Conservation (phyloP, 2,113 vertebrate species). For the Rhinichthys klamathensis region DNA sequence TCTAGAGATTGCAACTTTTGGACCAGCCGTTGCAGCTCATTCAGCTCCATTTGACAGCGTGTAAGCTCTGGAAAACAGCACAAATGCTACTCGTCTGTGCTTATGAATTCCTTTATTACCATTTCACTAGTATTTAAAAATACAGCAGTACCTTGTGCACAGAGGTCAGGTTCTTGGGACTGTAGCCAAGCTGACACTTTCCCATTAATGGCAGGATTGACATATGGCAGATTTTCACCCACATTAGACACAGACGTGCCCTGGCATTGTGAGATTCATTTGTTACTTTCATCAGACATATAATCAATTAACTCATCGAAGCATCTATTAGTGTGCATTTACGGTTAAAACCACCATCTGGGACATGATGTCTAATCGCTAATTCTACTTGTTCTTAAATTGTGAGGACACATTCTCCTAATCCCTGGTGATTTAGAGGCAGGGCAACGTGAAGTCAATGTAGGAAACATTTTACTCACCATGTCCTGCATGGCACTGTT, state of each 20-base stretch:
- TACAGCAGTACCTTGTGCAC: conserved; percentile 78
- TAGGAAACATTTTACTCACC: conserved; percentile 60
- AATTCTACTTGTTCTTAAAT: conserved; percentile 5
- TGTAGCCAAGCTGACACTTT: conserved; percentile 78
- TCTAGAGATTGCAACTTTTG: conserved; percentile 79
- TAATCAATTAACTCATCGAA: neutral
- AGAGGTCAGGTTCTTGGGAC: conserved; percentile 80
- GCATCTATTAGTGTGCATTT: conserved; percentile 2
- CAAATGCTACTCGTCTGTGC: neutral
- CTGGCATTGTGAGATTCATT: conserved; percentile 19
- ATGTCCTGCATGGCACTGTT: conserved; percentile 49
- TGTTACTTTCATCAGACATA: conserved; percentile 5
- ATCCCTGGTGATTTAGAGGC: conserved; percentile 18
- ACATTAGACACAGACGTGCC: conserved; percentile 22
- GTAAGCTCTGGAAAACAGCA: conserved; percentile 71
- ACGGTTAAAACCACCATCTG: neutral
- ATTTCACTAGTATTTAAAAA: neutral
- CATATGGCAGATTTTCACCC: conserved; percentile 38
- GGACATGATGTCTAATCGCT: neutral
- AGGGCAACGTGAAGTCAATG: neutral
- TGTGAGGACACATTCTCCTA: conserved; percentile 21
- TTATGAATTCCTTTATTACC: too few species aligned
- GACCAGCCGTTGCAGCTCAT: conserved; percentile 77
- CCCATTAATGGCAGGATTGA: conserved; percentile 58
- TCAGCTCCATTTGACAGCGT: conserved; percentile 79